A percentile compares a stretch with the other conserved stretches of the same genome.
Evolutionary conservation across 2,888 invertebrate genomes (phyloP).

Genomic region (Apodemia hepburni): DNA sequence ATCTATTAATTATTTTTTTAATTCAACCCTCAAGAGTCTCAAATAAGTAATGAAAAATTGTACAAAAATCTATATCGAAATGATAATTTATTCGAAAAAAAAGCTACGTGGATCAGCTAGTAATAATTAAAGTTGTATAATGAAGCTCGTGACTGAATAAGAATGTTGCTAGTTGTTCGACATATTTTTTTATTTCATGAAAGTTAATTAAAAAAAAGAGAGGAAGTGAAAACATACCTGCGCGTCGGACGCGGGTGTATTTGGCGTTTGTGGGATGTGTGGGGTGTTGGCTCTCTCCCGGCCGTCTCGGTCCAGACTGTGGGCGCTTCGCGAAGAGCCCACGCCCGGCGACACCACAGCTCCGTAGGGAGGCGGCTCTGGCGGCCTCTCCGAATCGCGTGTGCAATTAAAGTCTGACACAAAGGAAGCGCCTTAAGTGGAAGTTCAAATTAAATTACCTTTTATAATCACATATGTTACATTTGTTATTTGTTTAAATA

Average conservation of each 20-base stretch:
- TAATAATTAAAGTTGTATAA: too few species aligned
- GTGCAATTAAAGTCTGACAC: constrained; percentile 59
- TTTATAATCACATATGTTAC: neutral
- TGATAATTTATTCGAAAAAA: too few species aligned
- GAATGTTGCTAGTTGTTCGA: neutral
- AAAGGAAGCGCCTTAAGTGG: constrained; percentile 10
- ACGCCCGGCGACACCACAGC: constrained; percentile 61
- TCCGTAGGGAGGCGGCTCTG: constrained; percentile 68
- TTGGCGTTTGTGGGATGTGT: constrained; percentile 54
- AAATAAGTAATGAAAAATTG: too few species aligned
- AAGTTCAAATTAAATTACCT: constrained; percentile 5
- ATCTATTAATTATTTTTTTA: too few species aligned
- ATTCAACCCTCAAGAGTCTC: too few species aligned
- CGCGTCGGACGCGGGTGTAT: constrained; percentile 64
- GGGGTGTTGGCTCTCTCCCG: constrained; percentile 56
- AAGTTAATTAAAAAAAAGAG: too few species aligned
- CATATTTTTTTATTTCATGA: neutral
- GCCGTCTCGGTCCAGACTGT: constrained; percentile 64
- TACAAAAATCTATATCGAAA: too few species aligned
- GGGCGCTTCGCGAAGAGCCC: constrained; percentile 56
- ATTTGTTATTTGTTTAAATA: neutral
- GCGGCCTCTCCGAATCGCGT: constrained; percentile 57
- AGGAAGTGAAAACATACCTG: constrained; percentile 45
- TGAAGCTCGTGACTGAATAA: too few species aligned
- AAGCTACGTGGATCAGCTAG: too few species aligned